phyloP scores from a whole-genome alignment of 35 echinoderm and acorn worm genomes.

The Strongylocentrotus purpuratus region DNA sequence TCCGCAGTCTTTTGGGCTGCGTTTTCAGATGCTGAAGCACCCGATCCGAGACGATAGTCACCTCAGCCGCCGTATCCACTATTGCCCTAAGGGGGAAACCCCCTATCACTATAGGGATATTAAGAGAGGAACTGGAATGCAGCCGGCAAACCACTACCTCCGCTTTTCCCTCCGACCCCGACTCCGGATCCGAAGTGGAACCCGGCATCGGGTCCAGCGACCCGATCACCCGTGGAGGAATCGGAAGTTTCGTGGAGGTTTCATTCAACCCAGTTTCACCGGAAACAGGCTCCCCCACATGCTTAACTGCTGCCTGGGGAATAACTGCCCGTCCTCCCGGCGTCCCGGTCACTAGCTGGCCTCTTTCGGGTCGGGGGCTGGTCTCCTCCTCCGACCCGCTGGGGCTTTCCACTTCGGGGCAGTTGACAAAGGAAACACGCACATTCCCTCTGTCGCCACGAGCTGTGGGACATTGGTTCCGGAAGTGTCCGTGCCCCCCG shows the following conservation, averaged over 20 bases:
- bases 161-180: background rate
- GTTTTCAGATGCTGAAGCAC: background rate
- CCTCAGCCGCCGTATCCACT: conserved; percentile 48
- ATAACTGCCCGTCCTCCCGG: too few species aligned
- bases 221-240: background rate
- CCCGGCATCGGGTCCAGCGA: background rate
- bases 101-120: too few species aligned
- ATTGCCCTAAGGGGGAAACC: background rate
- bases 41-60: conserved; percentile 56
- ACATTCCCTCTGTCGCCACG: background rate
- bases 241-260: background rate
- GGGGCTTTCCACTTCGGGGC: background rate
- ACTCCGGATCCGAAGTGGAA: too few species aligned
- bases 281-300: too few species aligned
- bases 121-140: background rate
- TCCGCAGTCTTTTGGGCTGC: background rate
- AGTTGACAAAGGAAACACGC: background rate
- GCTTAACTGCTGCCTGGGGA: background rate
- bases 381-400: background rate
- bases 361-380: background rate
- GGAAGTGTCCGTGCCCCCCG: background rate
- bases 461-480: background rate
- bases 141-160: background rate
- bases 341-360: background rate
- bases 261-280: too few species aligned